Base-by-base conservation (phyloP, 2,888 invertebrate genomes). In the Caenorhabditis sp. region DNA sequence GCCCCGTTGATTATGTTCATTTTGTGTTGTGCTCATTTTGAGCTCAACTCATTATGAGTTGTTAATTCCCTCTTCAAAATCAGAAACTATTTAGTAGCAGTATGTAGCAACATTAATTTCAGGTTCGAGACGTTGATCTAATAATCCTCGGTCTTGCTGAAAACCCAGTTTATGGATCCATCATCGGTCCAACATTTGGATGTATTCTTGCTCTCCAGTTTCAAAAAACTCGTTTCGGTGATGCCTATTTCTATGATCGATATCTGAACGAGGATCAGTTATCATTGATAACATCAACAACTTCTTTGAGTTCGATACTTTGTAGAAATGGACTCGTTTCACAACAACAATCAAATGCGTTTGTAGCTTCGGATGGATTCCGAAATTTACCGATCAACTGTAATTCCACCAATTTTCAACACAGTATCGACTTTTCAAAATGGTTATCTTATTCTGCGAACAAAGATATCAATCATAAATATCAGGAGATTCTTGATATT, bases 271-370 rank as follows among this genome's bases (percentile, higher is more conserved):
- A 69, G 82, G 88, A 84, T 8, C 95, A 96, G 91, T 89, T 95
- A 12, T 94, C 88, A 92, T 96, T 64, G 91, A 94, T 0, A 95
- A 95, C 88, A 91, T 43, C 43, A 43, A 12, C 43, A 43, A 17
- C 92, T 0, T 94, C 94, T 0, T 88, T 96, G 54, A 92, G 95
- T 0, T 94, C 94, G 88, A 88, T 95, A 0, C 88, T 94, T 69
- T 96, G 96, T 86, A 93, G 94, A 77, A 95, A 95, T 89, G 92
- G 67, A 49, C 69, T 80, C 21, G 60, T 77, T 36, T 53, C 62
- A 1, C 27, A 58, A 17, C 57, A 96, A 88, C 96, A 96, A 87
- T 91, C 94, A 61, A 93, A 93, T 4, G 92, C 93, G 0, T 94
- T 96, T 86, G 95, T 95, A 88, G 90, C 95, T 72, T 95, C 95